Base-by-base conservation (phyloP, 2,113 vertebrate species). In the Thermophis baileyi region DNA sequence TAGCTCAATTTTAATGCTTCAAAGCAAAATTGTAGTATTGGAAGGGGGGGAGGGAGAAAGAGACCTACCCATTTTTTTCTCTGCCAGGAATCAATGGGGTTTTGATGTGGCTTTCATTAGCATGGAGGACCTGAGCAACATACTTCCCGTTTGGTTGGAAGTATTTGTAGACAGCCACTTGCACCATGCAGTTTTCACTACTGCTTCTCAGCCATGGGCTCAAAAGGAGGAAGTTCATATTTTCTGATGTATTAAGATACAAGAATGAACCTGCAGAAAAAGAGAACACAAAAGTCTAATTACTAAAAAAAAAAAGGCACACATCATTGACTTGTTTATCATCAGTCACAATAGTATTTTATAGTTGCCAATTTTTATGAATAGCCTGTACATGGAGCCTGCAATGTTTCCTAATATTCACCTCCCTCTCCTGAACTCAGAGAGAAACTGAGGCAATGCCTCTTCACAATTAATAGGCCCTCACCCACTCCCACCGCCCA, bases 121-220 rank as follows among this genome's bases (percentile, higher is more conserved):
- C 96, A 24, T 96, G 96, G 87, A 97, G 96, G 74, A 99, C 97
- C 96, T 98, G 98, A 93, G 98, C 98, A 14, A 98, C 97, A 35
- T 99, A 99, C 55, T 97, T 97, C 50, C 99, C 99, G 0, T 94
- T 98, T 91, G 98, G 98, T 93, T 97, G 98, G 54, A 98, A 97
- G 93, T 98, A 98, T 51, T 98, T 98, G 96, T 98, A 99, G 87
- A 99, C 97, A 0, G 98, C 98, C 97, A 99, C 97, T 89, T 99
- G 98, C 95, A 99, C 96, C 1, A 97, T 95, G 44, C 99, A 99
- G 25, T 97, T 97, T 44, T 97, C 97, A 2, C 97, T 98, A 18
- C 93, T 97, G 88, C 98, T 98, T 93, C 97, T 97, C 96, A 99
- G 97, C 99, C 99, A 99, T 0, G 99, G 99, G 91, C 98, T 99